Evolutionary conservation across 2,888 invertebrate species (phyloP).

Genomic region (Pammene fasciana): DNA sequence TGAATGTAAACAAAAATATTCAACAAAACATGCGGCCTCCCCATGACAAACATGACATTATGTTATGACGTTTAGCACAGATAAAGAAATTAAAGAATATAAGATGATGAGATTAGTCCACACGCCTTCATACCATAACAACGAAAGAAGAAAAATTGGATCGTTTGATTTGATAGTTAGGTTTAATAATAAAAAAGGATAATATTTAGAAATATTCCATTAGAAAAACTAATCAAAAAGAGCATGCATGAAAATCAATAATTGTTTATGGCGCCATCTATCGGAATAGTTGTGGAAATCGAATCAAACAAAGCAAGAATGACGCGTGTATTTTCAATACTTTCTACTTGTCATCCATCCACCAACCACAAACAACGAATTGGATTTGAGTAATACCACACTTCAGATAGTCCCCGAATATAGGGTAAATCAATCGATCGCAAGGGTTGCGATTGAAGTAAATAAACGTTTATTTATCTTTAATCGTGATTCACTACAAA

Average conservation of each 20-base stretch:
- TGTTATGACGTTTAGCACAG: too few relatives aligned
- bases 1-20: constrained; percentile 62
- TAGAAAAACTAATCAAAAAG: too few relatives aligned
- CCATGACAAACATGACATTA: constrained; percentile 25
- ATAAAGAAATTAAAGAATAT: too few relatives aligned
- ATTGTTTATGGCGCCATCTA: constrained; percentile 19
- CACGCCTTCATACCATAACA: too few relatives aligned
- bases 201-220: too few relatives aligned
- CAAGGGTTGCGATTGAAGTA: too few relatives aligned
- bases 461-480: not conserved
- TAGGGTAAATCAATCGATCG: constrained; percentile 5
- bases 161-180: too few relatives aligned
- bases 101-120: too few relatives aligned
- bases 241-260: not conserved
- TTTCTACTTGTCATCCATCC: constrained; percentile 73
- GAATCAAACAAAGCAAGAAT: constrained; percentile 58
- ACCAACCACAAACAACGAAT: constrained; percentile 71
- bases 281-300: constrained; percentile 8
- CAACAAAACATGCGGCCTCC: constrained; percentile 64
- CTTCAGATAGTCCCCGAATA: not conserved
- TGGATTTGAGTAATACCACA: constrained; percentile 21
- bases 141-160: too few relatives aligned
- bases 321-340: constrained; percentile 82
- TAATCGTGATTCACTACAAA: not conserved
- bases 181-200: not conserved